phyloP scores from a whole-genome alignment of 2,888 invertebrate species.

The Temnothorax unifasciatus region DNA sequence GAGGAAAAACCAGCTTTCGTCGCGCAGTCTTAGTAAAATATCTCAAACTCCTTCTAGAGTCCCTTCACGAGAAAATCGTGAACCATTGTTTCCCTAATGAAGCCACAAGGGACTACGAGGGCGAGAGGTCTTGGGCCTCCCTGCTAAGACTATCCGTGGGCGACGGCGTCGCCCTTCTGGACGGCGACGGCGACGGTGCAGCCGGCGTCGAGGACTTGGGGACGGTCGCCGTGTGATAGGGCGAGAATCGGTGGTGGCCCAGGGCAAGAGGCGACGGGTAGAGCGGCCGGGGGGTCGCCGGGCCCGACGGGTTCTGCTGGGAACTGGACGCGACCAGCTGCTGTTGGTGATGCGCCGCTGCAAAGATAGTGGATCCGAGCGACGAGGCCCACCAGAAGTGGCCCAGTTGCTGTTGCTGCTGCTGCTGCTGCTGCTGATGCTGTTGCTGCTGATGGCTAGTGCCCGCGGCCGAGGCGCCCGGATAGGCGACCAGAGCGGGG shows the following conservation, averaged over 20 bases:
- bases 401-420: conserved; percentile 79
- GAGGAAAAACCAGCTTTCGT: neutral
- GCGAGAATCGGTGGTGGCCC: conserved; percentile 86
- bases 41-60: neutral
- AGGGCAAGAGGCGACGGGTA: conserved; percentile 84
- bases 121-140: conserved; percentile 84
- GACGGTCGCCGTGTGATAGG: conserved; percentile 83
- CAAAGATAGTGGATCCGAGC: conserved; percentile 86
- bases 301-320: conserved; percentile 81
- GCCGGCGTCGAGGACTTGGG: conserved; percentile 80
- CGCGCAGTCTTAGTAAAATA: conserved; percentile 26
- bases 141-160: conserved; percentile 85
- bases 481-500: conserved; percentile 86
- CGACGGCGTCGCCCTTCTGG: conserved; percentile 83
- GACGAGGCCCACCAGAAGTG: conserved; percentile 85
- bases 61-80: neutral
- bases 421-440: conserved; percentile 77
- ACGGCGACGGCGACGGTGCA: conserved; percentile 82
- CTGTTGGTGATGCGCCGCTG: conserved; percentile 87
- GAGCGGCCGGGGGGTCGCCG: conserved; percentile 83
- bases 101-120: conserved; percentile 81
- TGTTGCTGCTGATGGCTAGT: conserved; percentile 81
- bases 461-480: conserved; percentile 82
- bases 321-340: conserved; percentile 88
- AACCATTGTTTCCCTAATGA: neutral